Base-by-base conservation (phyloP, 2,797 vertebrate species). In the Pangasius krempfi region DNA sequence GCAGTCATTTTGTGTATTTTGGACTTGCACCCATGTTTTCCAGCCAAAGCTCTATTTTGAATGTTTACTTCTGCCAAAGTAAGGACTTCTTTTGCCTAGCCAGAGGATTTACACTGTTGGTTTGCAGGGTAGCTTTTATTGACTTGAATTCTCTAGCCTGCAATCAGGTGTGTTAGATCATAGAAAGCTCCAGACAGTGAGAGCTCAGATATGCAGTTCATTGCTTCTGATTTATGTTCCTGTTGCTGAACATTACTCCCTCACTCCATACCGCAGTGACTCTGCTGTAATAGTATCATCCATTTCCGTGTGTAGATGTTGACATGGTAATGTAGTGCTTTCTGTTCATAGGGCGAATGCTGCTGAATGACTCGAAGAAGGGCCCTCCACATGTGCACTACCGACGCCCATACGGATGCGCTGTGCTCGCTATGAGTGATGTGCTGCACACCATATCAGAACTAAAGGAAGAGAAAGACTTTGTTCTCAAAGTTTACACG, bases 401-500 rank as follows among this genome's bases (percentile, higher is more conserved):
- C 78, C 96, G 99, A 4, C 96, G 99, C 47, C 99, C 99, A 0
- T 99, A 99, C 14, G 99, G 98, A 90, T 99, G 98, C 1, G 98
- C 98, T 0, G 98, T 99, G n/a, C 94, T 99, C 4, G 98, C 98
- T 92, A 96, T 99, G 94, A 96, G 97, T 88, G 99, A 99, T 72
- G 97, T 98, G 89, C 97, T 99, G 72, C 98, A 99, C 92, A 98
- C 98, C 47, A 97, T 99, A 92, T 97, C 98, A 0, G 98, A 99
- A 93, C 96, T 99, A 91, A 98, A 98, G 93, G 98, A 99, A 90
- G 99, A 99, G 93, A 99, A 99, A 93, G 99, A 99, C 96, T 99
- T 99, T 94, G 98, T 99, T 91, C 98, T 99, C 86, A 99, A 99
- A 95, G 98, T 99, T 96, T 99, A 99, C 95, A 99, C 97, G 99